These are phyloP conservation scores for Drosophila rellima DNA, from an alignment of 2,888 invertebrate genomes.

Conservation along the genomic window DNA sequence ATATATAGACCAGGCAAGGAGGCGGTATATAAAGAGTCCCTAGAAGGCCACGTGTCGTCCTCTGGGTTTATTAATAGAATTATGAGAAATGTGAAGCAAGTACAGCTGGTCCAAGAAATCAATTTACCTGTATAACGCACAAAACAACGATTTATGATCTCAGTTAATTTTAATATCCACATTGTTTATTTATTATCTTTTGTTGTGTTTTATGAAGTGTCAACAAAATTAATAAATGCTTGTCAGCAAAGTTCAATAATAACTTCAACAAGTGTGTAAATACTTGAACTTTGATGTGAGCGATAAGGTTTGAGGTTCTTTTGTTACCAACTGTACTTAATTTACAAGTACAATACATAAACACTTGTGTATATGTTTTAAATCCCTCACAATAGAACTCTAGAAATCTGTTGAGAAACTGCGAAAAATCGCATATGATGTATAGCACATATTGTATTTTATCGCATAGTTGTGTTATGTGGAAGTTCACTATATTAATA, in stretches of 20 bases:
- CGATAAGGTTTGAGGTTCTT: conserved; percentile 45
- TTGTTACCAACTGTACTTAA: conserved; percentile 49
- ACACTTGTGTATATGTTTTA: background rate
- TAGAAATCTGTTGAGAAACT: background rate
- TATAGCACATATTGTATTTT: conserved; percentile 1
- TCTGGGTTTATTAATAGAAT: conserved; percentile 14
- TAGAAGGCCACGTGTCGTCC: conserved; percentile 4
- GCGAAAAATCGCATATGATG: conserved; percentile 21
- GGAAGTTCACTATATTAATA: conserved; percentile 15
- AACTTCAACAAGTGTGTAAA: conserved; percentile 1
- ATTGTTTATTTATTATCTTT: conserved; percentile 43
- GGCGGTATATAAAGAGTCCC: conserved; percentile 1
- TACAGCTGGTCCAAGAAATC: conserved; percentile 11
- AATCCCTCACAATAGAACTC: background rate
- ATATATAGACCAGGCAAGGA: conserved; percentile 16
- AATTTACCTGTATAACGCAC: background rate
- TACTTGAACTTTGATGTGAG: conserved; percentile 46
- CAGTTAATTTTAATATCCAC: conserved; percentile 33
- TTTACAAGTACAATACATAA: conserved; percentile 16
- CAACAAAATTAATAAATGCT: conserved; percentile 35
- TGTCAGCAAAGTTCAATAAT: conserved; percentile 24
- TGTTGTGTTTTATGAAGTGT: conserved; percentile 29
- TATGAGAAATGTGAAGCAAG: conserved; percentile 10
- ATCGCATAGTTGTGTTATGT: conserved; percentile 18
- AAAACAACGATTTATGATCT: conserved; percentile 9